A percentile compares a stretch with the other conserved stretches of the same genome.
Conservation (phyloP, 2,888 invertebrate genomes). For the Morpho achilles region DNA sequence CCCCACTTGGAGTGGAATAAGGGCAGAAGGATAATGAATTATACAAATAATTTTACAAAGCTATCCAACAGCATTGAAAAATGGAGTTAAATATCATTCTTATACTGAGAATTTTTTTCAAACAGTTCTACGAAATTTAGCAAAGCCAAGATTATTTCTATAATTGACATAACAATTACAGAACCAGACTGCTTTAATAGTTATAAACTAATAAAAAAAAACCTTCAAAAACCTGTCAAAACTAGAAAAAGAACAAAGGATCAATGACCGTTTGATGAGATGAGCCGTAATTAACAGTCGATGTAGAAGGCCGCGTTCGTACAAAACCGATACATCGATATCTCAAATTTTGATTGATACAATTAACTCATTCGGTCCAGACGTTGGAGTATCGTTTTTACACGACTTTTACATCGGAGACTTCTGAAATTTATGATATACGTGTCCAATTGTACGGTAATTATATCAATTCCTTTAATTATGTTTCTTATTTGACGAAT, state of each 20-base stretch:
- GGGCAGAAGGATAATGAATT: too few species aligned
- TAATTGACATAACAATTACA: too few species aligned
- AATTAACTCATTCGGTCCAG: slow-evolving; percentile 12
- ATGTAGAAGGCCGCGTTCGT: slow-evolving; percentile 32
- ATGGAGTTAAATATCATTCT: too few species aligned
- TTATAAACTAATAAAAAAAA: background rate
- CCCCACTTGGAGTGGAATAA: too few species aligned
- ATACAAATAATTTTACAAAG: too few species aligned
- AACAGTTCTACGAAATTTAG: too few species aligned
- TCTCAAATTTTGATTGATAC: slow-evolving; percentile 7
- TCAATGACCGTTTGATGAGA: slow-evolving; percentile 48
- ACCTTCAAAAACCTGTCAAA: background rate
- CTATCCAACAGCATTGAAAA: too few species aligned
- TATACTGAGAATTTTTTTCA: too few species aligned
- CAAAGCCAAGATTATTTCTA: too few species aligned
- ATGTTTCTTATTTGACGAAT: slow-evolving; percentile 11
- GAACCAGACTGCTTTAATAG: too few species aligned
- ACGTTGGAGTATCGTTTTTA: slow-evolving; percentile 5
- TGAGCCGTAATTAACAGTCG: slow-evolving; percentile 55
- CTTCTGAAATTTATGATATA: slow-evolving; percentile 27
- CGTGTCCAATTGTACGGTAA: slow-evolving; percentile 1
- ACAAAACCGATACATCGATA: slow-evolving; percentile 12
- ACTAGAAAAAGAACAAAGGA: slow-evolving; percentile 15
- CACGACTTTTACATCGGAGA: slow-evolving; percentile 4
- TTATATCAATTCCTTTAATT: slow-evolving; percentile 4